phyloP scores from a whole-genome alignment of 2,888 invertebrate genomes.

The Pollenia griseotomentosa region DNA sequence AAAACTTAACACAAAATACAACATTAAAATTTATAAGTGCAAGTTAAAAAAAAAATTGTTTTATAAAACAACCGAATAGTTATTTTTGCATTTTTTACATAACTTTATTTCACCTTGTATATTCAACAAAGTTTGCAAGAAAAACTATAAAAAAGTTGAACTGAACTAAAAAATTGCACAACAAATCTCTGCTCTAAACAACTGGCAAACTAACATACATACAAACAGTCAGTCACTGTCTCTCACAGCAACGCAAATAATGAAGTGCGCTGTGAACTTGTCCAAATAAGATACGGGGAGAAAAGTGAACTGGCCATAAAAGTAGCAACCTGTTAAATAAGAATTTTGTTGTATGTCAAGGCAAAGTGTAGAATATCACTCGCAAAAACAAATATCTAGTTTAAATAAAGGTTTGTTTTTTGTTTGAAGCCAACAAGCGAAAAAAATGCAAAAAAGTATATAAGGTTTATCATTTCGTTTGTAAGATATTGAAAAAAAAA shows the following conservation, averaged over 20 bases:
- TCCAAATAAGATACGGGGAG: neutral
- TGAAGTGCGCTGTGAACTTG: conserved; percentile 15
- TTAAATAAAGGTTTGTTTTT: no score
- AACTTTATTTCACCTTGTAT: neutral
- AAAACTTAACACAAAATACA: neutral
- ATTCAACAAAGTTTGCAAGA: neutral
- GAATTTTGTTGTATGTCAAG: neutral
- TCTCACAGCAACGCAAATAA: neutral
- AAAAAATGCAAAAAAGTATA: no score
- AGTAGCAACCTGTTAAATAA: neutral
- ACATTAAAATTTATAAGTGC: conserved; percentile 8
- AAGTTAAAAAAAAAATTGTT: neutral
- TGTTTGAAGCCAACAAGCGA: no score
- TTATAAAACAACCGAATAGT: neutral
- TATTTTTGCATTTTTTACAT: neutral
- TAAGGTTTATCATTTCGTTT: no score
- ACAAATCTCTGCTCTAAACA: conserved; percentile 1
- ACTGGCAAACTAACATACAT: neutral
- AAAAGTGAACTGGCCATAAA: neutral
- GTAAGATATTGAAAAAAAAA: no score
- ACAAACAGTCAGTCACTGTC: neutral
- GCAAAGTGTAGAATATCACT: no score
- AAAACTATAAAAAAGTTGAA: conserved; percentile 4
- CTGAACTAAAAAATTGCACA: neutral
- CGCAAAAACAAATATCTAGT: no score